Evolutionary conservation across 2,113 vertebrate species (phyloP).

Genomic region (Xyliphius kryptos): DNA sequence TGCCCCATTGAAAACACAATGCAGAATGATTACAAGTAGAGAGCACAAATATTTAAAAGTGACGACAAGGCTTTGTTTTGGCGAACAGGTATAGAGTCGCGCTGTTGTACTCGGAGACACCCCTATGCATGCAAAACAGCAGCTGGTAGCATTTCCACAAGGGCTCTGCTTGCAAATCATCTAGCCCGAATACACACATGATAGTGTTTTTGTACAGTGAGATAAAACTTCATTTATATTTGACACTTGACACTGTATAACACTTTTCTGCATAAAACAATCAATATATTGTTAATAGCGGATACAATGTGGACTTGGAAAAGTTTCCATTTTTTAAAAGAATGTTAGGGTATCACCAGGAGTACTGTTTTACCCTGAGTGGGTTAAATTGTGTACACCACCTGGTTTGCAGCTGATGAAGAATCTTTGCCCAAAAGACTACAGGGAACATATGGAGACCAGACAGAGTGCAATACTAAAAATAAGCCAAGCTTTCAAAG

Average conservation of each 20-base stretch:
- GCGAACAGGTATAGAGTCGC: constrained; percentile 2
- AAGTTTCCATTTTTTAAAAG: too few relatives aligned
- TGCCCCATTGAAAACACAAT: constrained; percentile 37
- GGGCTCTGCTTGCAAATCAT: constrained; percentile 9
- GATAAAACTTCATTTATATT: too few relatives aligned
- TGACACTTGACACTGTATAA: too few relatives aligned
- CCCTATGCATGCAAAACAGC: constrained; percentile 20
- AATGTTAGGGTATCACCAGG: too few relatives aligned
- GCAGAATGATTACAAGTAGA: constrained; percentile 21
- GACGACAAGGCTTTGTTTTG: constrained; percentile 2
- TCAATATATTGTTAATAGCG: too few relatives aligned
- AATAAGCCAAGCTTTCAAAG: too few relatives aligned
- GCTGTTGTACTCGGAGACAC: constrained; percentile 5
- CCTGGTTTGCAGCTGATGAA: background rate
- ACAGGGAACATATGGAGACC: constrained; percentile 17
- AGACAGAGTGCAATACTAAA: constrained; percentile 1
- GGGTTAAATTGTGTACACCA: background rate
- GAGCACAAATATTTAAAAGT: constrained; percentile 50
- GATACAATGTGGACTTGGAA: too few relatives aligned
- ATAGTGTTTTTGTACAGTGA: too few relatives aligned
- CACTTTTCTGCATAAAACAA: too few relatives aligned
- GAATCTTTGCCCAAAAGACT: constrained; percentile 7
- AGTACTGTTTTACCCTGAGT: too few relatives aligned
- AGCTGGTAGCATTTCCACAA: constrained; percentile 17
- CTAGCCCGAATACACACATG: background rate